A percentile compares a stretch with the other conserved stretches of the same genome.
phyloP scores from a whole-genome alignment of 2,797 vertebrate genomes.

The Macropus fuliginosus region DNA sequence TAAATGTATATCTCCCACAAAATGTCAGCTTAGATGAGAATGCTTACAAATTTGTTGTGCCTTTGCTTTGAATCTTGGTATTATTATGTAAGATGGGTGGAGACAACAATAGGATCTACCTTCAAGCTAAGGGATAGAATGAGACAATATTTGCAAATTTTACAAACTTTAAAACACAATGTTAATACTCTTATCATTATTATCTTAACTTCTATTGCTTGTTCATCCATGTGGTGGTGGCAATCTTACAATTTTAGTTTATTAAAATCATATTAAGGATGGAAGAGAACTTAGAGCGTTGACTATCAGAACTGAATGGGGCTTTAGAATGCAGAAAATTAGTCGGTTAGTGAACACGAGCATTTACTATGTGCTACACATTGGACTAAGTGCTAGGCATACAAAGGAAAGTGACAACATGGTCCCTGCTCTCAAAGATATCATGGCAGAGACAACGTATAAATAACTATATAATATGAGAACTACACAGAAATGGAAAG shows the following conservation, averaged over 20 bases:
- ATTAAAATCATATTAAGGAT: background rate
- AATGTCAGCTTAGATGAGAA: background rate
- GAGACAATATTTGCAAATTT: background rate
- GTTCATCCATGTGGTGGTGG: background rate
- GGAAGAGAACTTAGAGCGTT: background rate
- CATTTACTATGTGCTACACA: background rate
- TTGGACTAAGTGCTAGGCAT: background rate
- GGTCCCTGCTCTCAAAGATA: background rate
- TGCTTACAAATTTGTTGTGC: background rate
- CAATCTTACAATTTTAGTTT: background rate
- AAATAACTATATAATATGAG: background rate
- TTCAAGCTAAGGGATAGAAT: background rate
- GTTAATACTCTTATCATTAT: background rate
- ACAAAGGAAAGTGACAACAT: background rate
- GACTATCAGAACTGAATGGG: background rate
- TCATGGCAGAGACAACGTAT: background rate
- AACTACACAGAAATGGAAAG: background rate
- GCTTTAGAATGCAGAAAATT: background rate
- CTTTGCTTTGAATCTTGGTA: constrained; percentile 34
- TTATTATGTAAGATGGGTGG: background rate
- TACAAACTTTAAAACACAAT: background rate
- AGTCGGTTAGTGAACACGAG: background rate
- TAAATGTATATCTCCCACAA: constrained; percentile 63
- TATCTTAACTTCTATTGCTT: background rate
- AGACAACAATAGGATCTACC: background rate